A percentile compares a stretch with the other conserved stretches of the same genome.
Conservation (phyloP, 2,113 vertebrate genomes). For the Petrocephalus microphthalmus region DNA sequence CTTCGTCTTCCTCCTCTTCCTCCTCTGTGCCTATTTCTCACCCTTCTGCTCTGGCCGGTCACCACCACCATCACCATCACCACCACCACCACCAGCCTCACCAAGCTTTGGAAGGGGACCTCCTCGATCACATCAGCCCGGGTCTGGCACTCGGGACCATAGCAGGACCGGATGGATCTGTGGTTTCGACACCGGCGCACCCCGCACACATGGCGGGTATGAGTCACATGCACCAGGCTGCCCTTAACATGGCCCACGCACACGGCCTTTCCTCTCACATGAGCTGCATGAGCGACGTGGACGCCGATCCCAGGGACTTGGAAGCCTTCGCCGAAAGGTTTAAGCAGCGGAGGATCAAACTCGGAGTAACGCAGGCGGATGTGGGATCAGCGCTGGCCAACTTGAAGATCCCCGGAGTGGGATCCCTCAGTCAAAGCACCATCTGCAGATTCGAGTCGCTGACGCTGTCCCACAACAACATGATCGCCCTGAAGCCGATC, state of each 20-base stretch:
- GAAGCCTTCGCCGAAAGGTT: slow-evolving; percentile 97
- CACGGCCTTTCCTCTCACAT: slow-evolving; percentile 91
- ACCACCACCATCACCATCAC: slow-evolving; percentile 82
- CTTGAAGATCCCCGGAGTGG: slow-evolving; percentile 96
- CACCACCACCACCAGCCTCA: slow-evolving; percentile 93
- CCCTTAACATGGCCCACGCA: slow-evolving; percentile 93
- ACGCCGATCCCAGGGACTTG: slow-evolving; percentile 93
- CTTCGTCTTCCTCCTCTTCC: slow-evolving; percentile 85
- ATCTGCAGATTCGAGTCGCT: slow-evolving; percentile 98
- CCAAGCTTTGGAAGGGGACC: slow-evolving; percentile 91
- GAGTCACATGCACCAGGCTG: slow-evolving; percentile 98
- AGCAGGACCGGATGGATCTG: slow-evolving; percentile 87
- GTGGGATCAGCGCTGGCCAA: slow-evolving; percentile 92
- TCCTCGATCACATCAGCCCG: slow-evolving; percentile 95
- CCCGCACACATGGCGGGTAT: slow-evolving; percentile 93
- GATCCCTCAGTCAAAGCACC: slow-evolving; percentile 96
- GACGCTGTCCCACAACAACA: slow-evolving; percentile 96
- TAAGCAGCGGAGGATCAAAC: slow-evolving; percentile 97
- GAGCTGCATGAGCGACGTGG: slow-evolving; percentile 94
- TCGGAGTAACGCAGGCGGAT: slow-evolving; percentile 94
- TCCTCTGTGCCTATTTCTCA: slow-evolving; percentile 91
- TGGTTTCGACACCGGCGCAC: slow-evolving; percentile 87
- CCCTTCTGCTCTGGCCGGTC: slow-evolving; percentile 73
- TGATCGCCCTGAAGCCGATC: slow-evolving; percentile 96
- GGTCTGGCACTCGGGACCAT: slow-evolving; percentile 88